These are phyloP conservation scores for Nanorana parkeri DNA, from an alignment of 2,113 vertebrate genomes.

Conservation along the genomic window DNA sequence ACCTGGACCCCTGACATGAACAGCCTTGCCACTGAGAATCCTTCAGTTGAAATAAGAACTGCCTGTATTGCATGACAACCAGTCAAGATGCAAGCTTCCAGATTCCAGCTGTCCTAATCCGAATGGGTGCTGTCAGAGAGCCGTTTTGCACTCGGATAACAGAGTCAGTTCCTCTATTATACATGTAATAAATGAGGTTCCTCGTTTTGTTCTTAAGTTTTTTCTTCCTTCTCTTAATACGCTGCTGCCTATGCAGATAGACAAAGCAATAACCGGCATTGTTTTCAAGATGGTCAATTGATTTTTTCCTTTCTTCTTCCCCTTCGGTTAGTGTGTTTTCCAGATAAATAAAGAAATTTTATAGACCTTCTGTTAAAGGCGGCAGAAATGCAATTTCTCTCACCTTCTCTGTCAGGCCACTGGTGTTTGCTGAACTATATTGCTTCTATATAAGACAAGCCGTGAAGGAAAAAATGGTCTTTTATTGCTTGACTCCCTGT, in stretches of 20 bases:
- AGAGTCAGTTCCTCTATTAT: no score
- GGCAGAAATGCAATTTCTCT: conserved; percentile 68
- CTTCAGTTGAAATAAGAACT: no score
- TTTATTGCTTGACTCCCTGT: conserved; percentile 50
- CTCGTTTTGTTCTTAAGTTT: no score
- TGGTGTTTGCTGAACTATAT: conserved; percentile 73
- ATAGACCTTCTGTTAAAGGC: conserved; percentile 71
- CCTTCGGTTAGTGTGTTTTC: conserved; percentile 56
- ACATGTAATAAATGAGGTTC: no score
- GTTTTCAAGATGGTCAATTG: conserved; percentile 2
- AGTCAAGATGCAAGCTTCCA: no score
- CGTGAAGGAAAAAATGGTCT: conserved; percentile 66
- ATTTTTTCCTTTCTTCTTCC: conserved; percentile 3
- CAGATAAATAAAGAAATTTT: conserved; percentile 68
- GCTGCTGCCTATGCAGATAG: not conserved
- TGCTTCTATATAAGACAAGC: conserved; percentile 75
- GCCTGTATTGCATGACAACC: no score
- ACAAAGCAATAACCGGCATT: not conserved
- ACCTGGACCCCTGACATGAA: no score
- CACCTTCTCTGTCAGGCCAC: conserved; percentile 67
- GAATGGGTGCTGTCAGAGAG: no score
- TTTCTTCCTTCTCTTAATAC: not conserved
- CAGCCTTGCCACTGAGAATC: no score
- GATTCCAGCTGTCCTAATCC: no score
- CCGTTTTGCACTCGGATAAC: no score